Evolutionary conservation across 1,140 invertebrate genomes (phyloP).

Genomic region (Drosophila lacteicornis): DNA sequence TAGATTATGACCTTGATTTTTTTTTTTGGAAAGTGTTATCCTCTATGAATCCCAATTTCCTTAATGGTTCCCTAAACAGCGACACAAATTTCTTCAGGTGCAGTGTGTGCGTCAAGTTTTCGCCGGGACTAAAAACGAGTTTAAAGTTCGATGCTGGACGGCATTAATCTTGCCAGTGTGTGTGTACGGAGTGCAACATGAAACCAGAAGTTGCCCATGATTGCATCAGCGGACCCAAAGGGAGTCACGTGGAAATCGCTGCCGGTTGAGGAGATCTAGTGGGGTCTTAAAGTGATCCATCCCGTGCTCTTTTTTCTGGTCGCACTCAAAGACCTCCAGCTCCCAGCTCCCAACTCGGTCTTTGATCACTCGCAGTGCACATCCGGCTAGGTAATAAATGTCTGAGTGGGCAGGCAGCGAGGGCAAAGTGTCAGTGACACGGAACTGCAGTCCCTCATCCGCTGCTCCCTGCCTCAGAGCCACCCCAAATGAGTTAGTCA

Average conservation of each 20-base stretch:
- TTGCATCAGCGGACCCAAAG: slow-evolving; percentile 32
- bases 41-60: background rate
- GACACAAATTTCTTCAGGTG: background rate
- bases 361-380: slow-evolving; percentile 42
- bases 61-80: too few species aligned
- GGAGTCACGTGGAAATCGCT: slow-evolving; percentile 17
- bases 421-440: slow-evolving; percentile 70
- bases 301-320: background rate
- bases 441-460: slow-evolving; percentile 24
- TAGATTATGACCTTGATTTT: background rate
- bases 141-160: slow-evolving; percentile 68
- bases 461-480: background rate
- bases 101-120: slow-evolving; percentile 29
- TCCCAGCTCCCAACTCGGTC: slow-evolving; percentile 1
- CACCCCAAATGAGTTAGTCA: slow-evolving; percentile 80
- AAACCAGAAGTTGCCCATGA: slow-evolving; percentile 56
- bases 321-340: background rate
- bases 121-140: slow-evolving; percentile 63
- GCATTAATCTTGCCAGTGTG: slow-evolving; percentile 57
- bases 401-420: slow-evolving; percentile 47
- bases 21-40: background rate
- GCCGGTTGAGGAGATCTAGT: slow-evolving; percentile 1
- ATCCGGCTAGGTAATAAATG: slow-evolving; percentile 77
- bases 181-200: slow-evolving; percentile 31
- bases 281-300: slow-evolving; percentile 30